phyloP scores from a whole-genome alignment of 2,888 invertebrate species.

The Corythucha ciliata region DNA sequence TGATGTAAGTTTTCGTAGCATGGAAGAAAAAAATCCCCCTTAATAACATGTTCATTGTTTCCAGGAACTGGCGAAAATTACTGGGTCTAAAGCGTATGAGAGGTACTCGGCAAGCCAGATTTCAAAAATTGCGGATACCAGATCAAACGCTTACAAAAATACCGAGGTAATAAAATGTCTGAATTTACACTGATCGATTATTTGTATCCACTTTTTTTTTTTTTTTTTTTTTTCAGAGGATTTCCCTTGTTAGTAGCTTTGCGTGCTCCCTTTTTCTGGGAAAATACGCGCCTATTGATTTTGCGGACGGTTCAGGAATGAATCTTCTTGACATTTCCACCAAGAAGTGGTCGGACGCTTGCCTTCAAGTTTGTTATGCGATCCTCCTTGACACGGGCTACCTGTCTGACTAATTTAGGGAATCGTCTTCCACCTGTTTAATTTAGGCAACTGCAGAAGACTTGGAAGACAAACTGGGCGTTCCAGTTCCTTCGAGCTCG shows the following conservation, averaged over 20 bases:
- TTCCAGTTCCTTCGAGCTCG: conserved; percentile 59
- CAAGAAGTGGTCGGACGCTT: conserved; percentile 59
- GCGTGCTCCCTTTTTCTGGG: conserved; percentile 80
- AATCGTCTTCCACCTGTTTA: conserved; percentile 11
- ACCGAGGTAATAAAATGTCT: conserved; percentile 67
- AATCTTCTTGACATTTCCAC: conserved; percentile 77
- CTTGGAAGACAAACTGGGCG: conserved; percentile 62
- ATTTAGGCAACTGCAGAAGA: conserved; percentile 64
- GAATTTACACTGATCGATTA: not conserved
- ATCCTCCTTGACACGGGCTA: conserved; percentile 1
- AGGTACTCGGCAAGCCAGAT: conserved; percentile 92
- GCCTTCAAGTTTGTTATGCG: not conserved
- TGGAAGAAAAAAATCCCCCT: too few relatives aligned
- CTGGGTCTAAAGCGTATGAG: conserved; percentile 80
- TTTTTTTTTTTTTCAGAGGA: conserved; percentile 51
- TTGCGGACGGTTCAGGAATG: conserved; percentile 92
- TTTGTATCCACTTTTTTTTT: not conserved
- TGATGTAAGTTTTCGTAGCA: conserved; percentile 44
- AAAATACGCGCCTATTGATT: conserved; percentile 80
- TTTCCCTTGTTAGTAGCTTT: conserved; percentile 90
- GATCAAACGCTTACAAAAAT: conserved; percentile 58
- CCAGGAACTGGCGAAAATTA: conserved; percentile 65
- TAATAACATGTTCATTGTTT: conserved; percentile 34
- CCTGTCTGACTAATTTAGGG: not conserved
- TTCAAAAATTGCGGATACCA: conserved; percentile 68